These are phyloP conservation scores for Trachelipus rathkii DNA, from an alignment of 1,140 invertebrate species.

Conservation along the genomic window DNA sequence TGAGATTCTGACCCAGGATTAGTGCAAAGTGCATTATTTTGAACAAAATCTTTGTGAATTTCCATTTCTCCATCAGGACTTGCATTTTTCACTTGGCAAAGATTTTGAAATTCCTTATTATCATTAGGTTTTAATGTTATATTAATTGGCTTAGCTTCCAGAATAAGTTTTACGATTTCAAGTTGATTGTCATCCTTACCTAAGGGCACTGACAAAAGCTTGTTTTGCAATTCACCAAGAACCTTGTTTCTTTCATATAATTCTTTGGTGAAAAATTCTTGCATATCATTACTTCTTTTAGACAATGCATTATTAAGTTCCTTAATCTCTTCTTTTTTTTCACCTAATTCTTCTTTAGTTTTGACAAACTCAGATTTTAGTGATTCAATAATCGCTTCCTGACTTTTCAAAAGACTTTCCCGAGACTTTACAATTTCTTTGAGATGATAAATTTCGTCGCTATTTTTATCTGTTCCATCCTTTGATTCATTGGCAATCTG, in stretches of 20 bases:
- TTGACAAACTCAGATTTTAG: constrained; percentile 56
- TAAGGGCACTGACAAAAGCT: constrained; percentile 46
- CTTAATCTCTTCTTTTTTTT: constrained; percentile 56
- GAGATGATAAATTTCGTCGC: not conserved
- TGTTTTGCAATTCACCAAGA: constrained; percentile 62
- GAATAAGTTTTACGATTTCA: constrained; percentile 35
- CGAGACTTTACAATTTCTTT: not conserved
- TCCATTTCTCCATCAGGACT: too few relatives aligned
- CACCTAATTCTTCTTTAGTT: constrained; percentile 50
- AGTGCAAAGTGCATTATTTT: not conserved
- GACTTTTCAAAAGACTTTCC: not conserved
- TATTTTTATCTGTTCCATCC: not conserved
- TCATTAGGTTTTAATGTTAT: too few relatives aligned
- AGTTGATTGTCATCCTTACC: constrained; percentile 47
- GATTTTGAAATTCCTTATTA: too few relatives aligned
- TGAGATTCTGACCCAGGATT: not conserved
- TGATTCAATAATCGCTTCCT: constrained; percentile 50
- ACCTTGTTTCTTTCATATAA: constrained; percentile 67
- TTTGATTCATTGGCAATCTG: constrained; percentile 25
- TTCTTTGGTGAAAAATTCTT: constrained; percentile 64
- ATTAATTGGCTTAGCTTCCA: constrained; percentile 19
- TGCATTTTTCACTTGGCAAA: not conserved
- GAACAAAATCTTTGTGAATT: too few relatives aligned
- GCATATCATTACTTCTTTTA: constrained; percentile 61
- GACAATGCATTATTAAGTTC: constrained; percentile 58